Evolutionary conservation across 1,140 invertebrate genomes (phyloP).

Genomic region (Psix sp.): DNA sequence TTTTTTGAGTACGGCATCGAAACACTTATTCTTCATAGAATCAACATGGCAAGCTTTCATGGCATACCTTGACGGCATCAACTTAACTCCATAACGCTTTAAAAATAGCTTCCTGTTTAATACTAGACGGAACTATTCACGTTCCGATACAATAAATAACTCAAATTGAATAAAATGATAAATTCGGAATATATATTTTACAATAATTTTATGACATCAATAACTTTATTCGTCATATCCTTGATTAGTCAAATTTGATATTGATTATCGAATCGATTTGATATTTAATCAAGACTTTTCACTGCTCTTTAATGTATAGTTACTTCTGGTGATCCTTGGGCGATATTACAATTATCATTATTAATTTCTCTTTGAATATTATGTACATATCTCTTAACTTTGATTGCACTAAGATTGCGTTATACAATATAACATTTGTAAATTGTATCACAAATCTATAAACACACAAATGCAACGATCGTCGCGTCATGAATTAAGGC

Average conservation of each 20-base stretch:
- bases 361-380: constrained; percentile 13
- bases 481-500: constrained; percentile 49
- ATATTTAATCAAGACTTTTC: too few species aligned
- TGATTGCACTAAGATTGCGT: constrained; percentile 63
- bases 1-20: too few species aligned
- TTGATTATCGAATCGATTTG: constrained; percentile 21
- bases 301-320: too few species aligned
- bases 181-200: constrained; percentile 72
- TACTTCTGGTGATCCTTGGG: background rate
- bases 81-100: constrained; percentile 51
- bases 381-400: constrained; percentile 42
- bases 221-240: constrained; percentile 27
- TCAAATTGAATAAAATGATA: constrained; percentile 54
- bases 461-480: constrained; percentile 33
- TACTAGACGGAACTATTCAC: constrained; percentile 34
- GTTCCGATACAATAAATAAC: constrained; percentile 67
- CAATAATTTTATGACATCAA: constrained; percentile 66
- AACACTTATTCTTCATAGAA: constrained; percentile 60
- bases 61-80: constrained; percentile 67
- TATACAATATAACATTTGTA: constrained; percentile 56
- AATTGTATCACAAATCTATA: constrained; percentile 63
- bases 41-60: constrained; percentile 73
- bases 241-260: background rate
- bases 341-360: constrained; percentile 11
- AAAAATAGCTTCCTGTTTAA: constrained; percentile 43